Evolutionary conservation across 1,140 invertebrate species (phyloP), one percentile per base, ranked within the genome.

Genomic region (Eurosta solidaginis): DNA sequence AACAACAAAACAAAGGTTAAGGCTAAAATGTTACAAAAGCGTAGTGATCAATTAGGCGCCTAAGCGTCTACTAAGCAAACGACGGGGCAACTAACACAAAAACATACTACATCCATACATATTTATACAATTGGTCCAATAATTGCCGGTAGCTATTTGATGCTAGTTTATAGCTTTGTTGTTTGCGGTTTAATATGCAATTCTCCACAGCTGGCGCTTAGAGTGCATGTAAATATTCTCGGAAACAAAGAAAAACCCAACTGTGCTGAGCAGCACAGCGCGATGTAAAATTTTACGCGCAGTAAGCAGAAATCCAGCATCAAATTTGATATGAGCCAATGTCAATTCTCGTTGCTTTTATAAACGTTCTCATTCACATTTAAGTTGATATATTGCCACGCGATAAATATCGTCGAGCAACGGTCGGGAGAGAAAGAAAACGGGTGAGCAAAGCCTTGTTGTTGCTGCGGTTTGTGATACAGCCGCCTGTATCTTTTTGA

Each of bases 1-100:
- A 12, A 20, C 20, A 10, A 3, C 3, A 1, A 22, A 33, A 36
- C 33, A 68, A 68, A 68, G 59, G 36, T n/a, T 27, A 40, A 14
- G 33, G 29, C n/a, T 40, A n/a, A 68, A 68, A 40, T 40, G 59
- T n/a, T 33, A 40, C n/a, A 68, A 68, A 68, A 68, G 59, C 59
- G 59, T 68, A 36, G 59, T 33, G n/a, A 2, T 22, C 33, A 22
- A 20, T 68, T 68, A 68, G 33, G 59, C 59, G 59, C 29, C 33
- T 33, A 20, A 20, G 17, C 59, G 59, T 20, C 49, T 52, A n/a
- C n/a, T n/a, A n/a, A n/a, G n/a, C n/a, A n/a, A n/a, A n/a, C n/a
- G n/a, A n/a, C n/a, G n/a, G n/a, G n/a, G n/a, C n/a, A n/a, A n/a
- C n/a, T n/a, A n/a, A n/a, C n/a, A n/a, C n/a, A n/a, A n/a, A n/a